A percentile compares a stretch with the other conserved stretches of the same genome.
Conservation (phyloP, 2,797 vertebrate species). For the Poliocrania exsul region DNA sequence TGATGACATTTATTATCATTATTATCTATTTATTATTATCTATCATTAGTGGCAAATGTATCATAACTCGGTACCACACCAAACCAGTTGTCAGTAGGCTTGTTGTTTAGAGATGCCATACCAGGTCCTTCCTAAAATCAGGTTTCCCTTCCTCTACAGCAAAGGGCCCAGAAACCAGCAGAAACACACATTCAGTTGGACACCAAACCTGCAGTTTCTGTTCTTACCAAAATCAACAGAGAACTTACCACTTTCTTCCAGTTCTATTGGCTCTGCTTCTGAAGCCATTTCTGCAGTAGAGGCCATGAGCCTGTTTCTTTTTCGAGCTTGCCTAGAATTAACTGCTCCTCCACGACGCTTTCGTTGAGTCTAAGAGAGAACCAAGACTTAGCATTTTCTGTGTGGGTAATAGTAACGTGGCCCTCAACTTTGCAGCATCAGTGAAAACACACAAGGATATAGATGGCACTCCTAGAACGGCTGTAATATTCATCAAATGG, state of each 20-base stretch:
- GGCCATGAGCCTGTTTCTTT: conserved; percentile 63
- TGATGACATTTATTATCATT: no score
- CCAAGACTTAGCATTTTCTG: neutral
- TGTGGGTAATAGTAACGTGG: accelerated
- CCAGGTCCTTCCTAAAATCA: neutral
- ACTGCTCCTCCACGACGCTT: conserved; percentile 74
- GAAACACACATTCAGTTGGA: neutral
- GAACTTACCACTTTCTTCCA: conserved; percentile 77
- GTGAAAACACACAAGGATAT: neutral
- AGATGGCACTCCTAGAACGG: neutral
- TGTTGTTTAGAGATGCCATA: neutral
- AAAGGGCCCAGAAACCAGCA: neutral
- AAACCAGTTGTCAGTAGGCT: neutral
- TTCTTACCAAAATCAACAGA: neutral
- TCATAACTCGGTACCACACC: neutral
- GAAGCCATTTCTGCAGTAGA: conserved; percentile 68
- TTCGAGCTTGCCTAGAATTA: conserved; percentile 68
- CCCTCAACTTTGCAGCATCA: neutral
- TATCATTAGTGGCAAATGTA: neutral
- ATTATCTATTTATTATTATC: neutral
- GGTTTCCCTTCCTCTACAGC: neutral
- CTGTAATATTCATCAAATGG: accelerated
- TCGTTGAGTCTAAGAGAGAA: conserved; percentile 53
- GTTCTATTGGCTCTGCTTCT: conserved; percentile 75
- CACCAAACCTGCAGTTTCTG: neutral